A percentile compares a stretch with the other conserved stretches of the same genome.
These are phyloP conservation scores for Amblyopsis hoosieri DNA, from an alignment of 2,797 vertebrate genomes.

Conservation along the genomic window DNA sequence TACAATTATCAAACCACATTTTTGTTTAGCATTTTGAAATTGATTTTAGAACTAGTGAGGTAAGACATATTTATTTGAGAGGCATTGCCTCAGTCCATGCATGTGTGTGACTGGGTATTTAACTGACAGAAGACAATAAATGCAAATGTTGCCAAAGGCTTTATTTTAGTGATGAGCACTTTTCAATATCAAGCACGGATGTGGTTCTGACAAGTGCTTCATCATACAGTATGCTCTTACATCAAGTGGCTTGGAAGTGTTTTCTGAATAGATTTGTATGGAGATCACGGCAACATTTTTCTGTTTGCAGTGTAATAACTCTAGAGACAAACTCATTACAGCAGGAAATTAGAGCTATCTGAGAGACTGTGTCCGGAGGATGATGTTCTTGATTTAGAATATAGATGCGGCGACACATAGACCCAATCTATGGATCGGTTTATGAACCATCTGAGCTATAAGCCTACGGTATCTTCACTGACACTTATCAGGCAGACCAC, in stretches of 20 bases:
- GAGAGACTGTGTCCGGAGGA: constrained; percentile 47
- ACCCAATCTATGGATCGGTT: constrained; percentile 45
- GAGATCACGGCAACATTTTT: constrained; percentile 13
- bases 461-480: not conserved
- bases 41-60: constrained; percentile 7
- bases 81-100: constrained; percentile 3
- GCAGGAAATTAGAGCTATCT: constrained; percentile 73
- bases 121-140: not conserved
- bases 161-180: not conserved
- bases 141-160: not conserved
- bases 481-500: constrained; percentile 7
- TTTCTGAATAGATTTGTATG: constrained; percentile 1
- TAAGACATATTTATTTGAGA: constrained; percentile 12
- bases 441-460: constrained; percentile 31
- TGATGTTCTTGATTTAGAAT: constrained; percentile 55
- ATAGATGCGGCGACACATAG: constrained; percentile 33
- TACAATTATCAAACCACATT: constrained; percentile 20
- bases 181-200: not conserved
- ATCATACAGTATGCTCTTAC: not conserved
- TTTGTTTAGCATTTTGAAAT: constrained; percentile 14
- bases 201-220: not conserved
- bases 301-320: constrained; percentile 31
- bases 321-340: constrained; percentile 63
- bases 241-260: not conserved
- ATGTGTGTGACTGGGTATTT: constrained; percentile 11